phyloP scores from a whole-genome alignment of 2,888 invertebrate species.

The Crematogaster levior region DNA sequence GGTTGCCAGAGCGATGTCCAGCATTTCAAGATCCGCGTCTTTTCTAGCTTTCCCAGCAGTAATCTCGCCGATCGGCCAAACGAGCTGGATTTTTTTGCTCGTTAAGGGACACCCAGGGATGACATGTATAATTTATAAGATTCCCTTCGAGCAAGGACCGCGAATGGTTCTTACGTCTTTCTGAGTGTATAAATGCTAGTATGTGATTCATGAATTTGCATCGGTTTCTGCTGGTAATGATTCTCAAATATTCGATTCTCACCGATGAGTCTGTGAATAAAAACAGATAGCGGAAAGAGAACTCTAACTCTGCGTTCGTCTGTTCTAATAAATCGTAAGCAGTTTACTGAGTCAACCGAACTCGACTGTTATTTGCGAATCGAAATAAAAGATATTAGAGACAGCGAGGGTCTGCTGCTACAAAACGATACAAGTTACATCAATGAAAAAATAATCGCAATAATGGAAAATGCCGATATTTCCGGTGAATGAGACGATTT shows the following conservation, averaged over 20 bases:
- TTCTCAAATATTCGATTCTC: constrained; percentile 55
- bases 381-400: constrained; percentile 69
- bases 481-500: constrained; percentile 49
- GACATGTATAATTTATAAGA: constrained; percentile 52
- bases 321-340: constrained; percentile 71
- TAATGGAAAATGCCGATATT: constrained; percentile 44
- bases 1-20: constrained; percentile 22
- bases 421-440: constrained; percentile 1
- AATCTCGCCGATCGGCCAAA: constrained; percentile 18
- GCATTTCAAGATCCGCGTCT: constrained; percentile 16
- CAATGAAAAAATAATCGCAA: constrained; percentile 47
- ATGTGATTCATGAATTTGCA: constrained; percentile 43
- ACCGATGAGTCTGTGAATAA: constrained; percentile 13
- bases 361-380: constrained; percentile 66
- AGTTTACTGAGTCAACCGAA: constrained; percentile 70
- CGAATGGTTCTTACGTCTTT: constrained; percentile 58
- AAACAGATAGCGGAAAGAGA: constrained; percentile 48
- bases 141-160: background rate
- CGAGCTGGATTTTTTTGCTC: constrained; percentile 34
- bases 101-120: constrained; percentile 23
- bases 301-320: constrained; percentile 58
- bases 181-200: constrained; percentile 38
- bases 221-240: constrained; percentile 58
- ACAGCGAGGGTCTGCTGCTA: constrained; percentile 61
- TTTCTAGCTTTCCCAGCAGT: background rate